Evolutionary conservation across 2,888 invertebrate genomes (phyloP), one percentile per base, ranked within the genome.

Genomic region (Synergus laeviventris): DNA sequence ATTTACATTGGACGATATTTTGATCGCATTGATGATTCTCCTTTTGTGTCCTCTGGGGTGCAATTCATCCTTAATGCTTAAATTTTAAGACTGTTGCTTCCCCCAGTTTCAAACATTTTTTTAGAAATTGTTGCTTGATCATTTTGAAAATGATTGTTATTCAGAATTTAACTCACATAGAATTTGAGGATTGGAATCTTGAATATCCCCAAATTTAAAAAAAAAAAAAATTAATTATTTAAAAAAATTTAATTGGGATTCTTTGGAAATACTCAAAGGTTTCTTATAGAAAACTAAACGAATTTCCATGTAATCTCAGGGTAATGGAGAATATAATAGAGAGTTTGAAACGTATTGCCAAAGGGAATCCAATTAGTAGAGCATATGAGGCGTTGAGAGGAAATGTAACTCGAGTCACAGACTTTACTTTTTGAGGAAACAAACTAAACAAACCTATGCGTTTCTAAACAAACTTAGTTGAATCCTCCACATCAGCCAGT

Each of bases 1-100:
- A 79, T 79, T 79, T 79, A 79, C 75, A 73, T 49, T 24, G 11
- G 49, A 70, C 24, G 42, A 42, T 59, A 59, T 66, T 45, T 45
- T 31, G 5, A 49, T 18, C 24, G 59, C 59, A 3, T 14, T 59
- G 12, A 59, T 24, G 18, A 59, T 59, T 9, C 12, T 14, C 12
- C 12, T 9, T 56, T 12, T 59, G 21, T 11, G 59, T 59, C 59
- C 59, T 59, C 24, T 11, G 18, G 24, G 9, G 18, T 49, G n/a
- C 39, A 39, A 39, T 39, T 49, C 18, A 24, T 59, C 14, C 24
- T 24, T 14, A 1, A 21, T 56, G 3, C 11, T 56, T 42, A 14
- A 4, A 42, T 42, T 42, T 42, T 31, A 31, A 31, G 5, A 31
- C 31, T 31, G 31, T 31, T 56, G 3, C 18, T 56, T 54, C 9